phyloP scores from a whole-genome alignment of 2,113 vertebrate species.

The Chionodraco myersi region DNA sequence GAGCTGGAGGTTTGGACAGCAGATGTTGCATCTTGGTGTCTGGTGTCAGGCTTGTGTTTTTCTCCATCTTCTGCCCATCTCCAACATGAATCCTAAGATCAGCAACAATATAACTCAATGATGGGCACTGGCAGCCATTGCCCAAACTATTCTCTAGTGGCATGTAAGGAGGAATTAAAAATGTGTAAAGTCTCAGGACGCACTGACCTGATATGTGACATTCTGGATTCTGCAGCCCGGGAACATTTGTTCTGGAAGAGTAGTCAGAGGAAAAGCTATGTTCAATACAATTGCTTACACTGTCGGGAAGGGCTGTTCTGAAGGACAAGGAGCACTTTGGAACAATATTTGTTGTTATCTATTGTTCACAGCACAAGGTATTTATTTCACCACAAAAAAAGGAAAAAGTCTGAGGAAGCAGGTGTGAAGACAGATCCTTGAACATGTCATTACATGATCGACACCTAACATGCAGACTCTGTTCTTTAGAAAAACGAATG shows the following conservation, averaged over 20 bases:
- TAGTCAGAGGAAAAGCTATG: conserved; percentile 28
- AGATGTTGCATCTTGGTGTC: conserved; percentile 60
- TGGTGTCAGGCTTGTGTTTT: conserved; percentile 61
- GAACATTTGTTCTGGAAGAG: conserved; percentile 58
- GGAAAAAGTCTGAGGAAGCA: conserved; percentile 40
- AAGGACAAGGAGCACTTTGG: conserved; percentile 18
- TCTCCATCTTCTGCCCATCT: conserved; percentile 31
- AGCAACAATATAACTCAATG: conserved; percentile 75
- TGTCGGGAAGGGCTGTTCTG: conserved; percentile 17
- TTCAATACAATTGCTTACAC: conserved; percentile 50
- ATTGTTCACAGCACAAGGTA: conserved; percentile 20
- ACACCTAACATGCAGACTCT: conserved; percentile 26
- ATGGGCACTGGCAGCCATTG: conserved; percentile 50
- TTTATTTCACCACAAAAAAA: conserved; percentile 17
- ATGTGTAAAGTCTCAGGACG: conserved; percentile 66
- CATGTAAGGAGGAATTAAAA: conserved; percentile 73
- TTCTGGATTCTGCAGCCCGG: conserved; percentile 44
- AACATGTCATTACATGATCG: conserved; percentile 50
- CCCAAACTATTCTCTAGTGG: conserved; percentile 62
- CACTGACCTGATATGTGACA: conserved; percentile 69
- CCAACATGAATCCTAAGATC: conserved; percentile 61
- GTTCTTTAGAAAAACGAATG: conserved; percentile 28
- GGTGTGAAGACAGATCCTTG: conserved; percentile 56
- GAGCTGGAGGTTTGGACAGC: conserved; percentile 50
- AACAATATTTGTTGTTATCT: conserved; percentile 6